These are phyloP conservation scores for Latrodectus hesperus DNA, from an alignment of 2,888 invertebrate genomes.

Conservation along the genomic window DNA sequence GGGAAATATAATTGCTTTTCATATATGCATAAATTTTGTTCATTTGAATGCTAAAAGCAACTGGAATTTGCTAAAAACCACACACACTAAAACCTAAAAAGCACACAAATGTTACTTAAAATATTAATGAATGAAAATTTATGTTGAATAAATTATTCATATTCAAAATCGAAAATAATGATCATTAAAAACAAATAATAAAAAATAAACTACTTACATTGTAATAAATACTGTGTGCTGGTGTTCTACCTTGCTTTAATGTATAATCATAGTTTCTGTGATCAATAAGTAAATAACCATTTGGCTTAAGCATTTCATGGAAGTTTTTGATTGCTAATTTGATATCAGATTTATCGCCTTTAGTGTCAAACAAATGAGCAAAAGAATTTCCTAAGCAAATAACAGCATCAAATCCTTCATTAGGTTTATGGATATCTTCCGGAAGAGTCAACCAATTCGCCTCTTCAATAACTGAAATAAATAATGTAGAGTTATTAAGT, in stretches of 20 bases:
- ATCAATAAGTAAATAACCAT: conserved; percentile 88
- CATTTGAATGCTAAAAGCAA: no score
- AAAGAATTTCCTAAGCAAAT: conserved; percentile 93
- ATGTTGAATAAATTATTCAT: no score
- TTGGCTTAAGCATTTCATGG: conserved; percentile 87
- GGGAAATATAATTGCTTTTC: no score
- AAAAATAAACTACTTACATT: conserved; percentile 81
- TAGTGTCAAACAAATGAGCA: conserved; percentile 88
- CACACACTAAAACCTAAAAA: neutral
- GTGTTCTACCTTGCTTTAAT: conserved; percentile 84
- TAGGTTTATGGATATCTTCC: conserved; percentile 81
- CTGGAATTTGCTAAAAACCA: neutral
- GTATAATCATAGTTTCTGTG: conserved; percentile 92
- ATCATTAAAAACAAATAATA: no score
- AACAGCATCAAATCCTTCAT: conserved; percentile 87
- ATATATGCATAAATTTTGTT: no score
- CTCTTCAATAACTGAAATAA: conserved; percentile 86
- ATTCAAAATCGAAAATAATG: no score
- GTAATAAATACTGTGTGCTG: conserved; percentile 89
- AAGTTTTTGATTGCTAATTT: conserved; percentile 85
- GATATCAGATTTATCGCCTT: conserved; percentile 86
- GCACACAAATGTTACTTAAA: neutral
- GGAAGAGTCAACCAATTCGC: conserved; percentile 90
- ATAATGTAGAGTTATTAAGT: neutral
- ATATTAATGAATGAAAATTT: neutral